Evolutionary conservation across 2,888 invertebrate species (phyloP), one percentile per base, ranked within the genome.

Genomic region (Andrena bicolor): DNA sequence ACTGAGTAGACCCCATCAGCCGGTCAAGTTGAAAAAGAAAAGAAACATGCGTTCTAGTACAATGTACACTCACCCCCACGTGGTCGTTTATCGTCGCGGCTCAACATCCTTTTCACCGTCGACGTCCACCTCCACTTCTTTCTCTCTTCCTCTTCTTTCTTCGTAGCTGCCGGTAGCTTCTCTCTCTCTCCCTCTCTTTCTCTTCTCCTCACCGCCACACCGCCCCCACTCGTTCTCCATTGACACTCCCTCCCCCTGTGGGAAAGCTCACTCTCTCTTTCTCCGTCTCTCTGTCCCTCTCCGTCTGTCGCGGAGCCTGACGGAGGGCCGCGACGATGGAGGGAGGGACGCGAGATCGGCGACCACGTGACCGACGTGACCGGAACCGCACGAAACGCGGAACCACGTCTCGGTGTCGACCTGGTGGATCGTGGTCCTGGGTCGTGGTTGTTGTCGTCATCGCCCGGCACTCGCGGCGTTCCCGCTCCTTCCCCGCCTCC

Each of bases 311-410:
- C 5, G 41, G 41, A 66, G 23, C 23, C 60, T 26, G 56, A 35
- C n/a, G 64, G 60, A 26, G 56, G 66, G 35, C 56, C 51, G 10
- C 70, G 69, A 60, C 72, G 41, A 49, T 8, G 61, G 69, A 41
- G 49, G 26, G 69, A 41, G 63, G 77, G 48, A 56, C 70, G 74
- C 68, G 81, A 68, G 75, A 79, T 69, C 75, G 65, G 63, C 76
- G 79, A 84, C 89, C 91, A 90, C 89, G 90, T 90, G 89, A 90
- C 85, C 90, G 90, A 86, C 86, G 89, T 87, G 90, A 91, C 89
- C 90, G 85, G 89, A 89, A 90, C 86, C 88, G 83, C 90, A 87
- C 85, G 83, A 87, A 91, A 89, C 90, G 85, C 86, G 83, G 82
- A 81, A 88, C 86, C 83, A 81, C 81, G 84, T 86, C 49, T 13